Percentiles rank a stretch among this genome's conserved stretches.
Evolutionary conservation across 2,113 vertebrate genomes (phyloP).

Genomic region (Suncus etruscus): DNA sequence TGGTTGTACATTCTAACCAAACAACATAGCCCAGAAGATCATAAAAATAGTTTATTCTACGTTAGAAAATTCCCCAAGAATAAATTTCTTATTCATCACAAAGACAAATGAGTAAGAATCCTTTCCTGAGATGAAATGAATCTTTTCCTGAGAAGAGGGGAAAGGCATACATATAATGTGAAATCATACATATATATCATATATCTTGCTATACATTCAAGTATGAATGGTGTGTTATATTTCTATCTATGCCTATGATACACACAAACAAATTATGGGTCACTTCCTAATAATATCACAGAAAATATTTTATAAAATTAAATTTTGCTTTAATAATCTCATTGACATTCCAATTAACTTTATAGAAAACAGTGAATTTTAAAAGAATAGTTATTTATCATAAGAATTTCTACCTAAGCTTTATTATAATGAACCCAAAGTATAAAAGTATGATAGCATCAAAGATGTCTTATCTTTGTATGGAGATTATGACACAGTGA

Average conservation of each 20-base stretch:
- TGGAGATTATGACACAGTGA: neutral
- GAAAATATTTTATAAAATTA: conserved; percentile 8
- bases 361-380: conserved; percentile 31
- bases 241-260: neutral
- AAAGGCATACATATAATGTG: neutral
- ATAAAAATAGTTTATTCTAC: neutral
- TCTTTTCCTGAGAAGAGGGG: too few species aligned
- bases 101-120: neutral
- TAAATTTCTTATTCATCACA: conserved; percentile 24
- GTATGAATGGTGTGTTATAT: neutral
- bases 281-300: neutral
- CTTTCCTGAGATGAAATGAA: too few species aligned
- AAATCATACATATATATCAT: neutral
- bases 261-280: neutral
- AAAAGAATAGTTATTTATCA: conserved; percentile 20
- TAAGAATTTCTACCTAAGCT: conserved; percentile 11
- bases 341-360: conserved; percentile 22
- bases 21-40: neutral
- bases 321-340: conserved; percentile 48
- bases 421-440: conserved; percentile 1
- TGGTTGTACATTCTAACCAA: neutral
- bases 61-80: neutral
- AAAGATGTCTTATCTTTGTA: neutral
- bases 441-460: too few species aligned
- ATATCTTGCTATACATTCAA: neutral